Evolutionary conservation across 1,140 invertebrate species (phyloP), one percentile per base, ranked within the genome.

Genomic region (Drosophila albomicans): DNA sequence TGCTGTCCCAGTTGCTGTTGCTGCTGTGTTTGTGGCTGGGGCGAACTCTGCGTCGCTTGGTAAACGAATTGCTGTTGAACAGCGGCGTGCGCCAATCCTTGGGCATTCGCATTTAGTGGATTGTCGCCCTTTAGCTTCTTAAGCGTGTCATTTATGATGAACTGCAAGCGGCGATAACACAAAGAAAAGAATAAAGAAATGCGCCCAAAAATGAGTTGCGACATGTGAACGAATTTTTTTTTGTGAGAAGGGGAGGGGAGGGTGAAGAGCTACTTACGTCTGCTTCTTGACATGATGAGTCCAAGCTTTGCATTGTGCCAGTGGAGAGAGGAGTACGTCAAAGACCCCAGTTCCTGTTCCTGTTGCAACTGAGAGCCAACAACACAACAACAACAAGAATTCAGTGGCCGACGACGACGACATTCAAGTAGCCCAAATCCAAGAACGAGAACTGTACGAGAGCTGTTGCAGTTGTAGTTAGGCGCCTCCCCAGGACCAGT

Each of bases 211-310:
- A 30, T 45, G 41, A 46, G 11, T 25, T 32, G 30, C 13, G 15
- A 35, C 7, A 1, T 46, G 2, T 6, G 25, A 59, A 45, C 3
- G 41, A 32, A 2, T 59, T 41, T 45, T 16, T 28, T 20, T 28
- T 59, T 8, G 25, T 41, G 6, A n/a, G 13, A 8, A 10, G 5
- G 41, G 8, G 32, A 32, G 32, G 32, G 32, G 32, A 32, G 6
- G 6, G 32, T 16, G 0, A 57, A 35, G 5, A 30, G 2, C 63
- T 67, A 93, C 94, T 93, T 92, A 94, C 94, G 92, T 94, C 94
- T 93, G 94, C 94, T 94, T 94, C 94, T 93, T 94, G 93, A 93
- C 93, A 94, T 93, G 94, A 93, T 91, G 93, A 94, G 91, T 94
- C 94, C 93, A 94, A 93, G 92, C 94, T 94, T 94, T 94, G 94